Percentiles rank a stretch among this genome's conserved stretches.
phyloP scores from a whole-genome alignment of 2,797 vertebrate species.

The Lophura swinhoii region DNA sequence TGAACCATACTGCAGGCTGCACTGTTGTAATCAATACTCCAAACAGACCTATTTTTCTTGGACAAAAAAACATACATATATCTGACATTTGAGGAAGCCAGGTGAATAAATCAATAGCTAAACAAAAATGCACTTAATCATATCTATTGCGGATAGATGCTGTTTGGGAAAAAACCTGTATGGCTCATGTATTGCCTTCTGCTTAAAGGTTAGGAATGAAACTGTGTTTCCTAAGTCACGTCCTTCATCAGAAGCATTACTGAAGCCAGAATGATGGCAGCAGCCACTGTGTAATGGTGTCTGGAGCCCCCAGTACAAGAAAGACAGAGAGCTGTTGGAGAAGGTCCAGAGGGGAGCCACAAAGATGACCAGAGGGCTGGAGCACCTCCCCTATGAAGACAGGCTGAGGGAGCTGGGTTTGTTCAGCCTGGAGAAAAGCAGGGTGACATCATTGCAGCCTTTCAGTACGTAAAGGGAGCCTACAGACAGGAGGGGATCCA shows the following conservation, averaged over 20 bases:
- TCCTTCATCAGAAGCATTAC: background rate
- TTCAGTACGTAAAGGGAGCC: too few relatives aligned
- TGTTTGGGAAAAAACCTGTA: slow-evolving; percentile 21
- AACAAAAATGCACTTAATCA: slow-evolving; percentile 64
- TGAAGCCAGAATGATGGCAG: background rate
- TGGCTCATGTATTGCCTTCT: background rate
- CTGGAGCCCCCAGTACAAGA: too few relatives aligned
- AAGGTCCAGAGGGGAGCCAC: too few relatives aligned
- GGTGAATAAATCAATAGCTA: slow-evolving; percentile 63
- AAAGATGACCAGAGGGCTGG: too few relatives aligned
- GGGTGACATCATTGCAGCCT: too few relatives aligned
- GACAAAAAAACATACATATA: slow-evolving; percentile 29
- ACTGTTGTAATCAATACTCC: slow-evolving; percentile 41
- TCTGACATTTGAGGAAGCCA: slow-evolving; percentile 46
- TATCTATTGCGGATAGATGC: slow-evolving; percentile 34
- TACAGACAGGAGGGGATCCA: too few relatives aligned
- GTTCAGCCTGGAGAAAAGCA: too few relatives aligned
- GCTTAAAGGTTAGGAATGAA: slow-evolving; percentile 14
- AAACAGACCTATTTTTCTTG: slow-evolving; percentile 52
- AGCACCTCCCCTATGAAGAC: too few relatives aligned
- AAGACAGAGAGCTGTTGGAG: too few relatives aligned
- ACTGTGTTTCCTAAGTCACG: slow-evolving; percentile 2
- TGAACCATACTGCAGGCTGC: slow-evolving; percentile 22
- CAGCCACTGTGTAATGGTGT: background rate
- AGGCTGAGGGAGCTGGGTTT: too few relatives aligned